Evolutionary conservation across 2,113 vertebrate species (phyloP).

Genomic region (Anarhynchus alexandrinus): DNA sequence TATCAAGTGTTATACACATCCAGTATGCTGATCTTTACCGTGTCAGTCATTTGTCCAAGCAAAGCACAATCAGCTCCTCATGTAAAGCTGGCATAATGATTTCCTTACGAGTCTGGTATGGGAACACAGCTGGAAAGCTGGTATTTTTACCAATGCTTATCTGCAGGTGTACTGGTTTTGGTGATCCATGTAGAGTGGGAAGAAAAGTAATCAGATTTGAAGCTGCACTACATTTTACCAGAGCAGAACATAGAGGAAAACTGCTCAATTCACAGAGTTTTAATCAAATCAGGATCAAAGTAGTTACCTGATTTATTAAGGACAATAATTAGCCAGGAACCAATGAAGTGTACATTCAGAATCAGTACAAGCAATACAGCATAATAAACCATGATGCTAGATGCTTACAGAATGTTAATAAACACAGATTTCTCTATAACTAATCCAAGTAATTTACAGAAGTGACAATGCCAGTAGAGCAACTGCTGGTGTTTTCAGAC

Average conservation of each 20-base stretch:
- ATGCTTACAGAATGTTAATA: background rate
- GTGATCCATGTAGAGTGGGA: background rate
- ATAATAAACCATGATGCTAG: background rate
- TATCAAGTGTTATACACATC: background rate
- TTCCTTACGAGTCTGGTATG: background rate
- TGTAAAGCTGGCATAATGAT: background rate
- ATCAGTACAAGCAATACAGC: background rate
- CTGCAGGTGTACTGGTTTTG: background rate
- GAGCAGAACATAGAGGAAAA: background rate
- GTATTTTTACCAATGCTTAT: background rate
- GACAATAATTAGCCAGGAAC: background rate
- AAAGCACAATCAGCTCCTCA: background rate
- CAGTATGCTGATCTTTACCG: background rate
- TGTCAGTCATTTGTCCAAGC: background rate
- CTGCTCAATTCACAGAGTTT: background rate
- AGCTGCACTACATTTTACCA: background rate
- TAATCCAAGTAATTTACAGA: background rate
- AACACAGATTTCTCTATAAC: background rate
- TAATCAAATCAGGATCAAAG: background rate
- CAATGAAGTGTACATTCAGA: background rate
- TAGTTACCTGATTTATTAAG: background rate
- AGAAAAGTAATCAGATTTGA: background rate
- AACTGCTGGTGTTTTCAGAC: background rate
- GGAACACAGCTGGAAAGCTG: background rate
- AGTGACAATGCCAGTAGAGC: background rate